A percentile compares a stretch with the other conserved stretches of the same genome.
Conservation (phyloP, 30 jellyfish, hydroid and myxozoan species). For the Pseudorhiza aurosa region DNA sequence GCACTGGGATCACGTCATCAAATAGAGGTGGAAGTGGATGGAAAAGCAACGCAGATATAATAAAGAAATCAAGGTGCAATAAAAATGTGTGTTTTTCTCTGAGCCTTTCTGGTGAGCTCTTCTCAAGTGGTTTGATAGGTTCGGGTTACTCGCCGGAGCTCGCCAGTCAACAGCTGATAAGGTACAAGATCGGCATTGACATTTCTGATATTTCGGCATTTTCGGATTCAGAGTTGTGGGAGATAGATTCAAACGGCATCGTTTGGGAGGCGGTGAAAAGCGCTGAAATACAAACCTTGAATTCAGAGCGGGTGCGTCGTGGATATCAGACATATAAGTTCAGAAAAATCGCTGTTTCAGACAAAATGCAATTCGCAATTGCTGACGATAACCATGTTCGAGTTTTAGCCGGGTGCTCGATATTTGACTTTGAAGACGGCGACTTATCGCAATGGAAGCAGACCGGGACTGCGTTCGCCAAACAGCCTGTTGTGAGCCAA, state of each 20-base stretch:
- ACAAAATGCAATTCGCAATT: slow-evolving; percentile 9
- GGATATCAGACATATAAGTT: slow-evolving; percentile 3
- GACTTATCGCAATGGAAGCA: slow-evolving; percentile 35
- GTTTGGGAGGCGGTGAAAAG: slow-evolving; percentile 36
- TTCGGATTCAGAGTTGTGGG: slow-evolving; percentile 2
- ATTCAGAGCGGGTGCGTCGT: no score
- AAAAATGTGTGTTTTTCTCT: not conserved
- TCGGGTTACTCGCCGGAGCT: slow-evolving; percentile 1
- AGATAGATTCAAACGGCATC: slow-evolving; percentile 2
- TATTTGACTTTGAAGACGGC: slow-evolving; percentile 53
- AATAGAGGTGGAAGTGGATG: slow-evolving; percentile 14
- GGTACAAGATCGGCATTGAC: not conserved
- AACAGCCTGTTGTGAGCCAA: slow-evolving; percentile 44
- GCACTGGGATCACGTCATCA: slow-evolving; percentile 3
- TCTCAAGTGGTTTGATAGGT: not conserved
- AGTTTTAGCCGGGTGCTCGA: slow-evolving; percentile 59
- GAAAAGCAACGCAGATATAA: not conserved
- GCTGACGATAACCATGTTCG: not conserved
- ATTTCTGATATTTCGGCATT: not conserved
- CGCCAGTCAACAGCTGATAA: not conserved
- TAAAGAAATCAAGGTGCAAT: not conserved
- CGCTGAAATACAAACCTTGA: slow-evolving; percentile 8
- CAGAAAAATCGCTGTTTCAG: slow-evolving; percentile 8
- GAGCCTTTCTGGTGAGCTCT: not conserved
- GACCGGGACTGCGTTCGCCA: slow-evolving; percentile 50